These are phyloP conservation scores for Corella eumyota DNA, from an alignment of 23 tunicate genomes.

Conservation along the genomic window DNA sequence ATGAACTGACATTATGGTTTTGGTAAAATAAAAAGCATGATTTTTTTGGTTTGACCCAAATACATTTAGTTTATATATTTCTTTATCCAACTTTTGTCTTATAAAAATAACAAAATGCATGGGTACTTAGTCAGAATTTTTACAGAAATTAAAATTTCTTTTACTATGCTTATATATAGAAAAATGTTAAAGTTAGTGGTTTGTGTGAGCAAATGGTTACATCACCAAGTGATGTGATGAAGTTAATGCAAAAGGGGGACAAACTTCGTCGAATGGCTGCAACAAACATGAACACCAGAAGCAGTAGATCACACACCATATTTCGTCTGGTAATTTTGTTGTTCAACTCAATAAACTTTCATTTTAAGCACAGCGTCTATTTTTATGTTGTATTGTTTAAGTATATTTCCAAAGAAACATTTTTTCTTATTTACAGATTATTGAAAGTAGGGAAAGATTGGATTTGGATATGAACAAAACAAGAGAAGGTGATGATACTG, in stretches of 20 bases:
- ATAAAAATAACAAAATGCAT: neutral
- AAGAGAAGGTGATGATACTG: slow-evolving; percentile 33
- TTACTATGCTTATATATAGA: neutral
- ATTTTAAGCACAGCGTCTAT: too few relatives aligned
- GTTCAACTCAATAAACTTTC: too few relatives aligned
- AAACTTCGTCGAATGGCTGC: slow-evolving; percentile 42
- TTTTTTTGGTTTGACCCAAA: too few relatives aligned
- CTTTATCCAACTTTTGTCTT: neutral
- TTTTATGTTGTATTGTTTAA: too few relatives aligned
- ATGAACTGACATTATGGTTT: too few relatives aligned
- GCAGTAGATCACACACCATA: slow-evolving; percentile 91
- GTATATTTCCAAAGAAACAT: too few relatives aligned
- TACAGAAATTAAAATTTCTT: neutral
- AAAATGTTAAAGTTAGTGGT: slow-evolving; percentile 24
- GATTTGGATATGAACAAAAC: slow-evolving; percentile 41
- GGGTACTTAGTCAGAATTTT: neutral
- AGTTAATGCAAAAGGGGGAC: slow-evolving; percentile 39
- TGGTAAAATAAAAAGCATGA: too few relatives aligned
- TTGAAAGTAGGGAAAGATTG: slow-evolving; percentile 73
- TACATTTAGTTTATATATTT: too few relatives aligned
- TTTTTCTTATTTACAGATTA: slow-evolving; percentile 22
- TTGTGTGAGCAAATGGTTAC: slow-evolving; percentile 54
- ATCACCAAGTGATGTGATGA: slow-evolving; percentile 54
- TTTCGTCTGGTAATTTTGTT: slow-evolving; percentile 44
- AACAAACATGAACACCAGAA: slow-evolving; percentile 75